Evolutionary conservation across 2,797 vertebrate species (phyloP), one percentile per base, ranked within the genome.

Genomic region (Staurois parvus): DNA sequence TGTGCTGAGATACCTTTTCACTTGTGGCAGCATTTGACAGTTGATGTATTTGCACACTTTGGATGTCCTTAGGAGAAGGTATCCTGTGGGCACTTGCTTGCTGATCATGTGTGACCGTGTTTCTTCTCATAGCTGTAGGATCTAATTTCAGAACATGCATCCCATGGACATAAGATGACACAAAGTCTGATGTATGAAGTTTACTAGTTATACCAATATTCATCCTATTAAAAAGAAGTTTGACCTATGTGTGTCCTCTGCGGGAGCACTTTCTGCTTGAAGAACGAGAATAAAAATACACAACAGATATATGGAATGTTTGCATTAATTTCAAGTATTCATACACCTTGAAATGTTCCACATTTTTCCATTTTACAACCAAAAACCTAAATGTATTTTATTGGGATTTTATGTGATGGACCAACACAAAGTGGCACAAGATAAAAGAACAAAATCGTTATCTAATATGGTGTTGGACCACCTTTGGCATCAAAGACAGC

Each of bases 121-220:
- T 72, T 73, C 83, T 79, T 64, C 40, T 84, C 48, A 70, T 79
- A 73, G 76, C 76, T 72, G n/a, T 42, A 28, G 69, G 76, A 84
- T 84, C 83, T 84, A 73, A 79, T 84, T 84, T 84, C 76, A 67
- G 83, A 79, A 79, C 83, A 84, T 84, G 76, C 66, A 79, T 84
- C 83, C 69, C 68, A 73, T 79, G 83, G 76, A 73, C 52, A 79
- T 79, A 74, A 72, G 76, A 73, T 84, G 83, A 73, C 76, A 73
- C 52, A 73, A 72, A 79, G 56, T 62, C 69, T 79, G 83, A 84
- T 84, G 68, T 48, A 79, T 79, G 76, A 84, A 69, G 59, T 17
- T 48, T 79, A 29, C 32, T 26, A 73, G 45, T 32, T 26, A 73
- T 26, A 79, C 83, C 28, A 66, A 32, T 79, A 64, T 72, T 68